Evolutionary conservation across 2,888 invertebrate genomes (phyloP).

Genomic region (Nipponacmea schrenckii): DNA sequence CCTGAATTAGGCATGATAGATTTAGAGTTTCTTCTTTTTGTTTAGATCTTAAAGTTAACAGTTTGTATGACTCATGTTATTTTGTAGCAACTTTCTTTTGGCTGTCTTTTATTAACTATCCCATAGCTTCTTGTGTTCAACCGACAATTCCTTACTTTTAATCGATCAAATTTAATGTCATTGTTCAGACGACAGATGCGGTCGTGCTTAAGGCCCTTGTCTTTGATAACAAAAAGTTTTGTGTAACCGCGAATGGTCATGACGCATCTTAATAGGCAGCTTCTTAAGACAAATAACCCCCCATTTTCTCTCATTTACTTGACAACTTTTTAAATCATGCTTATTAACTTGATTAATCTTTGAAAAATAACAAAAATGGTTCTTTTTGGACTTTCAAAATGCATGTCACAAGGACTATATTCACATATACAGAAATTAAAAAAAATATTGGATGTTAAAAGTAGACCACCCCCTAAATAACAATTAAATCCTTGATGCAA

Average conservation of each 20-base stretch:
- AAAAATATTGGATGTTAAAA: too few species aligned
- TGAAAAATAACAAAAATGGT: too few species aligned
- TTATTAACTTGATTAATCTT: too few species aligned
- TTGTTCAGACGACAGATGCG: conserved; percentile 7
- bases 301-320: neutral
- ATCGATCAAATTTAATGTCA: conserved; percentile 8
- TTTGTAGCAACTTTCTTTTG: neutral
- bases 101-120: neutral
- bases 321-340: too few species aligned
- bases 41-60: neutral
- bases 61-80: neutral
- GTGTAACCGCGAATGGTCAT: conserved; percentile 5
- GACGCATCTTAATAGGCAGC: neutral
- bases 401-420: too few species aligned
- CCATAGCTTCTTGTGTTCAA: conserved; percentile 5
- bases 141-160: conserved; percentile 7
- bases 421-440: too few species aligned
- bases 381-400: too few species aligned
- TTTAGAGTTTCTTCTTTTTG: too few species aligned
- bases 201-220: conserved; percentile 8
- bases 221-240: conserved; percentile 6
- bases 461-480: too few species aligned
- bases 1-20: too few species aligned
- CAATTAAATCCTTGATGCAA: too few species aligned
- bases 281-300: neutral